Evolutionary conservation across 2,113 vertebrate species (phyloP), one percentile per base, ranked within the genome.

Genomic region (Sturnus vulgaris): DNA sequence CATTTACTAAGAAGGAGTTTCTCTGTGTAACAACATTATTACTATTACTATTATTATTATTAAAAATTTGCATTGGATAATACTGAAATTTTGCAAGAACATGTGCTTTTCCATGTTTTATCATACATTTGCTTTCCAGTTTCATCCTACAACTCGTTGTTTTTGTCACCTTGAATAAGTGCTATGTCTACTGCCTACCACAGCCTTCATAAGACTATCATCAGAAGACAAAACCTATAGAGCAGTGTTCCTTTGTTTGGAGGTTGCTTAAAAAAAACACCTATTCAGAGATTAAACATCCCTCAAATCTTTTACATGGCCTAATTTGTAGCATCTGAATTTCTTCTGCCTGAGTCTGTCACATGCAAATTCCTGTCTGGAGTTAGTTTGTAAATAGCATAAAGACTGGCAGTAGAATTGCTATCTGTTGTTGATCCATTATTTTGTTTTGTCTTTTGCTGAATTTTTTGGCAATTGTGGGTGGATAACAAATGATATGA

Each of bases 261-360:
- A 63, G 2, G 1, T 1, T 33, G 10, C 39, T 68, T 57, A 1
- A 53, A 80, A 7, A 8, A 65, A 15, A 3, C 22, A 53, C 2
- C 11, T 50, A 3, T 35, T 44, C 11, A 66, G 66, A 65, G 19
- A 39, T 11, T 20, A 60, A 84, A 2, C 9, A 25, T n/a, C 2
- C 9, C 14, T 18, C 44, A 71, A 23, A 71, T 4, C 2, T 59
- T 75, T 64, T 49, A 68, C 12, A 14, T 6, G 44, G 2, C 5
- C 7, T 71, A 4, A 71, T 81, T 63, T 37, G 3, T n/a, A 33
- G 12, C 7, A 19, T 44, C 21, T 35, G 10, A 63, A 40, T 42
- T 61, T 73, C 24, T 86, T 70, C 42, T 63, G 17, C 7, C 19
- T 27, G n/a, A 59, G 6, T 27, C 35, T 47, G 22, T 44, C 24